Evolutionary conservation across 1,140 invertebrate species (phyloP), one percentile per base, ranked within the genome.

Genomic region (Popillia japonica): DNA sequence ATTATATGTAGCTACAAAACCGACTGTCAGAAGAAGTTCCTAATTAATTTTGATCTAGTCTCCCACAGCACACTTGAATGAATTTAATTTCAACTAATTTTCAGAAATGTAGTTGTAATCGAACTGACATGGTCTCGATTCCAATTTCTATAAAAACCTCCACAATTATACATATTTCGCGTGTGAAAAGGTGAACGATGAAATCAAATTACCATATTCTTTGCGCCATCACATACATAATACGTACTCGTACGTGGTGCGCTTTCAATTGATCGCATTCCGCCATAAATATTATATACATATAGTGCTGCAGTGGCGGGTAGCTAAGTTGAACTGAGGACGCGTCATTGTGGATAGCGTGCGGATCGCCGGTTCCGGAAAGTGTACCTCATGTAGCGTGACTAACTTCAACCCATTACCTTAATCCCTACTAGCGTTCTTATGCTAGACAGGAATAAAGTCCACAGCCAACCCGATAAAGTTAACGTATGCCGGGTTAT

Each of bases 341-440:
- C 44, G 44, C 27, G 20, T 34, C 61, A 34, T 68, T 68, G 61
- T 68, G 14, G 61, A 27, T 68, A 7, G 61, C 61, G 61, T 68
- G 61, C 61, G 27, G 61, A 22, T 68, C 61, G 20, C 22, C 61
- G 61, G 61, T 68, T 68, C 61, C 61, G 61, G 17, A 68, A 34
- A 68, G 22, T 68, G 61, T 68, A 68, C 22, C 61, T 68, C 61
- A 68, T 68, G 61, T 68, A 68, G 61, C 61, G 61, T 68, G 61
- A 68, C 61, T 68, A 68, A 68, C 61, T 68, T 20, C 22, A 68
- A 68, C 61, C 61, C 61, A 68, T 68, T 68, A 68, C 61, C 61
- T 68, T 68, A 68, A 68, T 68, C 61, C 61, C 14, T 11, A 68
- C 61, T 20, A 68, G 61, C 61, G 61, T 68, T 68, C 61, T 68